A percentile compares a stretch with the other conserved stretches of the same genome.
phyloP scores from a whole-genome alignment of 53 echinoderm and acorn worm species.

The Pentamera pediparva region DNA sequence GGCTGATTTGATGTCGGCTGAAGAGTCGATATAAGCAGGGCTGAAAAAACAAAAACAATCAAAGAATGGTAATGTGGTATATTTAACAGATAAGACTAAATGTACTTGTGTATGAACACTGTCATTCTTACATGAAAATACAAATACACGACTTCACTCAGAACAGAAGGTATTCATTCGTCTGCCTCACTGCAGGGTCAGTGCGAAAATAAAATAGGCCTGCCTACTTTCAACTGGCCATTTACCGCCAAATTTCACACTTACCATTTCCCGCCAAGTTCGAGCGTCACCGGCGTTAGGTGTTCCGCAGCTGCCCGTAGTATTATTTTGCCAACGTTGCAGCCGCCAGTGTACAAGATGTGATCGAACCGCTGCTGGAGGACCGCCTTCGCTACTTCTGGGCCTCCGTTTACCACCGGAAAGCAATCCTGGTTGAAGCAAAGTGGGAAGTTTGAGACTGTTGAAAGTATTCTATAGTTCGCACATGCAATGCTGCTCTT shows the following conservation, averaged over 20 bases:
- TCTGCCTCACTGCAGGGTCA: too few species aligned
- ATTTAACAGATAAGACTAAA: neutral
- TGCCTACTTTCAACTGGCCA: too few species aligned
- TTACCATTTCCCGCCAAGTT: constrained; percentile 94
- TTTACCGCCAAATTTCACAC: too few species aligned
- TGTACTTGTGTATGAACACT: too few species aligned
- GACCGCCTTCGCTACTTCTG: constrained; percentile 56
- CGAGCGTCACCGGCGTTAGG: constrained; percentile 81
- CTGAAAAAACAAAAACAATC: neutral
- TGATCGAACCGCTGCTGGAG: constrained; percentile 75
- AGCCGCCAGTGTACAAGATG: constrained; percentile 75
- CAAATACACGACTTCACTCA: neutral
- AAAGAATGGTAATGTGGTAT: neutral
- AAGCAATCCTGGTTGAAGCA: constrained; percentile 53
- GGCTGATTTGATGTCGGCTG: too few species aligned
- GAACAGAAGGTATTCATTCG: too few species aligned
- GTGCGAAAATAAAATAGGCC: too few species aligned
- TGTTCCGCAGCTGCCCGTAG: constrained; percentile 79
- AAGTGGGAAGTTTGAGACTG: too few species aligned
- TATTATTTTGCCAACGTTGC: constrained; percentile 57
- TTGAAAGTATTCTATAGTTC: too few species aligned
- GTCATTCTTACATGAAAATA: neutral
- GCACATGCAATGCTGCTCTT: too few species aligned
- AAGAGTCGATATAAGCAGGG: neutral
- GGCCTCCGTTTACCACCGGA: constrained; percentile 60